Evolutionary conservation across 1,140 invertebrate species (phyloP), one percentile per base, ranked within the genome.

Genomic region (Bombus ignitus): DNA sequence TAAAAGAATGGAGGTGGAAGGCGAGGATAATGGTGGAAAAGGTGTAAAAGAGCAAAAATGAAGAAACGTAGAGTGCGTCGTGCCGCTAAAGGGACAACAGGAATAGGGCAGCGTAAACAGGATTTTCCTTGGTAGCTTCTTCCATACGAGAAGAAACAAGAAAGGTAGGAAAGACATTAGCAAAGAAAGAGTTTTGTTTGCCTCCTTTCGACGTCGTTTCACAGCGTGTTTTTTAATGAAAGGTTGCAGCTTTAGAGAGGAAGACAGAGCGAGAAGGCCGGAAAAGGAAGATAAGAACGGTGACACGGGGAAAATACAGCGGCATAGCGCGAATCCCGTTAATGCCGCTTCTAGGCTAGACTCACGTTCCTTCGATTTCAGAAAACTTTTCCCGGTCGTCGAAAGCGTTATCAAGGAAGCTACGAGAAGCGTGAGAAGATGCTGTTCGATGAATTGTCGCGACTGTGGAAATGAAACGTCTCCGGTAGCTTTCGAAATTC

Each of bases 341-440:
- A 88, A 65, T 65, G 65, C 22, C 2, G 37, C 62, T 75, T 65
- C 44, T 74, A 80, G 68, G 65, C 80, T 62, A 73, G 15, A 47
- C 39, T 32, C 59, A 57, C n/a, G 75, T 65, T 65, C 25, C 68
- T 39, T 80, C 53, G 71, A 86, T 53, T 77, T 71, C 78, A 80
- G 65, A 86, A 80, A 89, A 79, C 82, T 89, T 88, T 86, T 75
- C 32, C 82, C 57, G 73, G 57, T 78, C 59, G 9, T 10, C 32
- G 65, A 22, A 25, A 81, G 65, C 71, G 86, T 87, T 86, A n/a
- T 59, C 37, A 18, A 53, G 32, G 35, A 15, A 65, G 6, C 53
- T 35, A 35, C 3, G 53, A 4, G 84, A 53, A 76, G 72, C 28
- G 72, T 37, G 42, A 47, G 44, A 76, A 39, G 42, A 1, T 8